phyloP scores from a whole-genome alignment of 2,113 vertebrate species.

The Dromaius novaehollandiae region DNA sequence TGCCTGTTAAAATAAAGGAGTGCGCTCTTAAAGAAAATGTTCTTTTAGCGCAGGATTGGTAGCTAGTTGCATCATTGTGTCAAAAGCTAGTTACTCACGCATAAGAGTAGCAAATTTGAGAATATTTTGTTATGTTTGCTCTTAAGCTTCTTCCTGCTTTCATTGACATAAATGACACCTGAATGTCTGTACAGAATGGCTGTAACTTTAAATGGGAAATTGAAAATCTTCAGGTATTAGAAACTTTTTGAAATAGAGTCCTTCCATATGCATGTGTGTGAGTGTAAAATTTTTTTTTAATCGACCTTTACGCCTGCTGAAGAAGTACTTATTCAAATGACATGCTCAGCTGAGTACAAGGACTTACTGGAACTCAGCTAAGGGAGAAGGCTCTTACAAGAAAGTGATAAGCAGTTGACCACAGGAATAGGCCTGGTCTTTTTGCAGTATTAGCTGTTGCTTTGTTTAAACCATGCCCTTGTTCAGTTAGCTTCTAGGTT shows the following conservation, averaged over 20 bases:
- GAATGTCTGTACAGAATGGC: neutral
- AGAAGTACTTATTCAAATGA: neutral
- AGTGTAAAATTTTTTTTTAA: neutral
- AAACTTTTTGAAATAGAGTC: neutral
- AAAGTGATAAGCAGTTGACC: neutral
- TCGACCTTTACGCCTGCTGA: neutral
- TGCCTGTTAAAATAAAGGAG: neutral
- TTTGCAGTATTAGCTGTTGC: neutral
- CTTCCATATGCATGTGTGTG: neutral
- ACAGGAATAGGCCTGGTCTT: neutral
- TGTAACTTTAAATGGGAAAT: neutral
- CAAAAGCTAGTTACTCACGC: neutral
- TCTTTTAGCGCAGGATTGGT: neutral
- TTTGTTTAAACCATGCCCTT: neutral
- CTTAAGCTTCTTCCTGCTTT: neutral
- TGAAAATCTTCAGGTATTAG: neutral
- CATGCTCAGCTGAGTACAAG: neutral
- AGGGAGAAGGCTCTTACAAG: neutral
- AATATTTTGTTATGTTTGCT: neutral
- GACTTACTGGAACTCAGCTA: neutral
- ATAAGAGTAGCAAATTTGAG: neutral
- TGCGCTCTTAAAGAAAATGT: neutral
- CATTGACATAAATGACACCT: neutral
- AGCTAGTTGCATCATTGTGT: neutral
- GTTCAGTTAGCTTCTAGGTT: neutral